Evolutionary conservation across 2,888 invertebrate genomes (phyloP), one percentile per base, ranked within the genome.

Genomic region (Microchrysa polita): DNA sequence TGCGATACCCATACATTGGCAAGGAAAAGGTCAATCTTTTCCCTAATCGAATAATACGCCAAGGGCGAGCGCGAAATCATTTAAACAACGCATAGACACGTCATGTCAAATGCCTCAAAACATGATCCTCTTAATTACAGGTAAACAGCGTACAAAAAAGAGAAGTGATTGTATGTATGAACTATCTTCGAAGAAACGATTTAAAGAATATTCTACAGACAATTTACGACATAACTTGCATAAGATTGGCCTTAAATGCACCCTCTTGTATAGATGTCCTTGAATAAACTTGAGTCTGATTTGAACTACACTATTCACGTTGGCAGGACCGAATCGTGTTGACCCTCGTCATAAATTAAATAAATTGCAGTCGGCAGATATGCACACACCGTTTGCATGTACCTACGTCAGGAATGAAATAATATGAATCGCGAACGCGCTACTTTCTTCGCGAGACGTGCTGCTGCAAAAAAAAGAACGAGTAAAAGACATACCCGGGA

Each of bases 71-170:
- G 40, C 23, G 40, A 61, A 34, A 61, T 42, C 18, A 61, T 40
- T 20, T 18, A 18, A 48, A 65, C 65, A 65, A 69, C 57, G 20
- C 34, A n/a, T n/a, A 55, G 69, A 69, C 57, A 55, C 7, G 55
- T 40, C 12, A 52, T 69, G 69, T 69, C 57, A 69, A 69, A 69
- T 57, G 34, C 27, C 55, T 42, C 55, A 75, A 75, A 63, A 75
- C 75, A 75, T 73, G 71, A 69, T 60, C 48, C 55, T 48, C 71
- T 73, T 73, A 75, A 75, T 75, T 73, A 63, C 75, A 75, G 73
- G 75, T 59, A 73, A n/a, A n/a, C n/a, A n/a, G n/a, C n/a, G n/a
- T n/a, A 73, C 48, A 44, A 65, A 23, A 67, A 9, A 40, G 12
- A 63, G 12, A 63, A 16, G n/a, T 63, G n/a, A n/a, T n/a, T n/a